Percentiles rank a stretch among this genome's conserved stretches.
phyloP scores from a whole-genome alignment of 1,140 invertebrate genomes.

The Bombus terrestris region DNA sequence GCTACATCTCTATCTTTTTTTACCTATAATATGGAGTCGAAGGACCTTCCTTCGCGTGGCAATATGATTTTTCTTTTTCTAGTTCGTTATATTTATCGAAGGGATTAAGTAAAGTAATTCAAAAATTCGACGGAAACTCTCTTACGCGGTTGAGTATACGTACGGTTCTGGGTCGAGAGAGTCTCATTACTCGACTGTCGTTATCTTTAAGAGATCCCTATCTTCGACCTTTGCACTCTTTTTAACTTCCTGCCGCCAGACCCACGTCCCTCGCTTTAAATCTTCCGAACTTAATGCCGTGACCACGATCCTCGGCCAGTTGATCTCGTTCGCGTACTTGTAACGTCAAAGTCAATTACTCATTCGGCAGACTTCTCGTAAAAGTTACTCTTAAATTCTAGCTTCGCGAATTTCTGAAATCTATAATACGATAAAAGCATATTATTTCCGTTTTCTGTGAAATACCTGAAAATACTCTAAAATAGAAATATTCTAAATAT shows the following conservation, averaged over 20 bases:
- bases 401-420: too few relatives aligned
- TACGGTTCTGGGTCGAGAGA: constrained; percentile 48
- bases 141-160: constrained; percentile 8
- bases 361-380: not conserved
- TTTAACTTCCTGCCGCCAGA: constrained; percentile 47
- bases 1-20: not conserved
- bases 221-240: constrained; percentile 46
- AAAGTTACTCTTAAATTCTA: too few relatives aligned
- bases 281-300: constrained; percentile 21
- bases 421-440: too few relatives aligned
- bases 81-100: not conserved
- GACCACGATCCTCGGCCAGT: not conserved
- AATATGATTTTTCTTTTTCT: too few relatives aligned
- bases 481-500: too few relatives aligned
- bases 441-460: too few relatives aligned
- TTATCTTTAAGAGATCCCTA: constrained; percentile 55
- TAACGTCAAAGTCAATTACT: constrained; percentile 8
- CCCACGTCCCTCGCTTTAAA: constrained; percentile 31
- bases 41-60: not conserved
- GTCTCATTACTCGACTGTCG: constrained; percentile 73
- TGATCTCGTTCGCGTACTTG: constrained; percentile 6
- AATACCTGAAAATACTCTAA: too few relatives aligned
- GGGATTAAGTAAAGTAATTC: not conserved
- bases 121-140: constrained; percentile 29
- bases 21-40: not conserved